These are phyloP conservation scores for Lasiurus borealis DNA, from an alignment of 2,113 vertebrate genomes.

Conservation along the genomic window DNA sequence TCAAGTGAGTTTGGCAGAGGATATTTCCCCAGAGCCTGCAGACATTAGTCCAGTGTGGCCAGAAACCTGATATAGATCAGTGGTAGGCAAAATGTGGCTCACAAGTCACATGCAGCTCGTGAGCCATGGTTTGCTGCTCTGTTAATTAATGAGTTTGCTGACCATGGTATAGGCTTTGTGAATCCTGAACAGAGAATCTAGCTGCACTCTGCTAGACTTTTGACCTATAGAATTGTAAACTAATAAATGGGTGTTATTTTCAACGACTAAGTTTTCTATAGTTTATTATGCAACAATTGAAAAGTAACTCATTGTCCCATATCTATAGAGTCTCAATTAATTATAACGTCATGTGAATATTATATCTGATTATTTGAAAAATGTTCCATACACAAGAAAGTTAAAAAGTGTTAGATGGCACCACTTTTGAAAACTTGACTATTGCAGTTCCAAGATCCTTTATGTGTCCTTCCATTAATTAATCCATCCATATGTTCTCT, in stretches of 20 bases:
- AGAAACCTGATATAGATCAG: background rate
- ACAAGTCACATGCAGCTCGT: no score
- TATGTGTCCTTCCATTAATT: background rate
- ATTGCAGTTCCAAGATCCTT: background rate
- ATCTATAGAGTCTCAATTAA: background rate
- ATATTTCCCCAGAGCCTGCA: background rate
- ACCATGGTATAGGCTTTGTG: background rate
- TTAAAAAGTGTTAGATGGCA: background rate
- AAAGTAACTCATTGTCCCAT: background rate
- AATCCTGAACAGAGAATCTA: background rate
- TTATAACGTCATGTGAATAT: background rate
- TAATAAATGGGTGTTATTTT: background rate
- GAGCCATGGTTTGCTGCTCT: no score
- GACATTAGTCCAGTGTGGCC: background rate
- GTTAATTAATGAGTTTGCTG: no score
- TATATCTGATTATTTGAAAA: background rate
- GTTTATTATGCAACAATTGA: background rate
- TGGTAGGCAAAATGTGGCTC: no score
- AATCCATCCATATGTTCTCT: background rate
- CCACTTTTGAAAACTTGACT: background rate
- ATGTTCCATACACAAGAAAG: background rate
- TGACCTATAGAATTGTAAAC: background rate
- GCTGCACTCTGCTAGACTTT: no score
- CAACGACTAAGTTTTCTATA: background rate
- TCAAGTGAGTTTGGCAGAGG: background rate